Evolutionary conservation across 2,113 vertebrate genomes (phyloP), one percentile per base, ranked within the genome.

Genomic region (Eublepharis macularius): DNA sequence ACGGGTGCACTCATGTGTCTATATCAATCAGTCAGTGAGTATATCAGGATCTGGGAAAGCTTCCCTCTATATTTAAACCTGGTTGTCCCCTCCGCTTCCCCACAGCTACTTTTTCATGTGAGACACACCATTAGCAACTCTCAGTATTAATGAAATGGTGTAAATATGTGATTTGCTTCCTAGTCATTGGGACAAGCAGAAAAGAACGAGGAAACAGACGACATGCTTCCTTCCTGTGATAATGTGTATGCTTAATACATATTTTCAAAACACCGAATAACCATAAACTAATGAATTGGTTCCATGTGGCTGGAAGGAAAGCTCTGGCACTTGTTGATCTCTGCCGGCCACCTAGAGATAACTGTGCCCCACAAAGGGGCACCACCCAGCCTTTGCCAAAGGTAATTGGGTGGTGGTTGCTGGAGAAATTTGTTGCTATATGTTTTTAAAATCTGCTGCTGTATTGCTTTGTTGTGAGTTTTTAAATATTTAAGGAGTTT

Each of bases 271-370:
- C 86, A 82, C 86, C 29, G 2, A 79, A 76, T 81, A 86, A 90
- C 87, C 49, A 90, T 87, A 45, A 82, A 60, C 75, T 81, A 88
- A 92, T 88, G 39, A 90, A 90, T 86, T 84, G 76, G 84, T 39
- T 72, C 45, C 77, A 8, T 57, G 0, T 16, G 69, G 84, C 73
- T 92, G 75, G 85, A 90, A 88, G 76, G 81, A 74, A 72, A 43
- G 2, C 51, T 81, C 47, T 21, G 70, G 3, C 68, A 69, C 76
- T 93, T 69, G 82, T 63, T 63, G 26, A 63, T 29, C 60, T n/a
- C n/a, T n/a, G n/a, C n/a, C n/a, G n/a, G n/a, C n/a, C n/a, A n/a
- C n/a, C n/a, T n/a, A n/a, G n/a, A n/a, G n/a, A n/a, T n/a, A n/a
- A n/a, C n/a, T n/a, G n/a, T n/a, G n/a, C n/a, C n/a, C n/a, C n/a